These are phyloP conservation scores for Choristoneura rosaceana DNA, from an alignment of 2,888 invertebrate species.

Conservation along the genomic window DNA sequence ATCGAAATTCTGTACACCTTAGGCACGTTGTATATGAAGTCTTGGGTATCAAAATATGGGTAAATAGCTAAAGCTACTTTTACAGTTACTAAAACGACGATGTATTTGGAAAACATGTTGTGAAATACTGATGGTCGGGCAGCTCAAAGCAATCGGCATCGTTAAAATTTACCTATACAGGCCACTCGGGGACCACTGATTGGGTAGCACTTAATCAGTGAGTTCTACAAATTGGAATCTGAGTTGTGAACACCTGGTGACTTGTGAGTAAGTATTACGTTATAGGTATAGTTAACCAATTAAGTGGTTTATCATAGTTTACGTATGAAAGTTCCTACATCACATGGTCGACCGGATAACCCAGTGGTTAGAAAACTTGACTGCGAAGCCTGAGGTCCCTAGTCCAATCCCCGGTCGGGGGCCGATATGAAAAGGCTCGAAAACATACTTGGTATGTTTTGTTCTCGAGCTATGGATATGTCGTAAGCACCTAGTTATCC, in stretches of 20 bases:
- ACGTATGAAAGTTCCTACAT: too few relatives aligned
- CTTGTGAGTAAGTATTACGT: slow-evolving; percentile 1
- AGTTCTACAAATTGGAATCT: slow-evolving; percentile 34
- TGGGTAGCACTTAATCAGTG: slow-evolving; percentile 53
- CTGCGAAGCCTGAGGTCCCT: too few relatives aligned
- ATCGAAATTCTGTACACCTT: slow-evolving; percentile 78
- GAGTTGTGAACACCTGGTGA: slow-evolving; percentile 21
- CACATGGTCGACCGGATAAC: too few relatives aligned
- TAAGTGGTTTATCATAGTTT: too few relatives aligned
- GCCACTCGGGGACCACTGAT: slow-evolving; percentile 58
- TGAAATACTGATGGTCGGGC: slow-evolving; percentile 55
- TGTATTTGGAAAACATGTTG: slow-evolving; percentile 69
- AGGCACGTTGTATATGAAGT: slow-evolving; percentile 81
- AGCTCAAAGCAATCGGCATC: slow-evolving; percentile 22
- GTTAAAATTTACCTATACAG: slow-evolving; percentile 14
- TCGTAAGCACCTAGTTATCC: too few relatives aligned
- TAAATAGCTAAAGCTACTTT: slow-evolving; percentile 63
- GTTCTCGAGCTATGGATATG: too few relatives aligned
- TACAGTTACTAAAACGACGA: slow-evolving; percentile 58
- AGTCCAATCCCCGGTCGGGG: too few relatives aligned
- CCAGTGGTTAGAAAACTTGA: too few relatives aligned
- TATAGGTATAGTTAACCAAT: neutral
- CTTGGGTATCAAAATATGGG: slow-evolving; percentile 81
- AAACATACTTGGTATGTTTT: too few relatives aligned
- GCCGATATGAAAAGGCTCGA: too few relatives aligned